A percentile compares a stretch with the other conserved stretches of the same genome.
These are phyloP conservation scores for Tinea trinotella DNA, from an alignment of 2,888 invertebrate genomes.

Conservation along the genomic window DNA sequence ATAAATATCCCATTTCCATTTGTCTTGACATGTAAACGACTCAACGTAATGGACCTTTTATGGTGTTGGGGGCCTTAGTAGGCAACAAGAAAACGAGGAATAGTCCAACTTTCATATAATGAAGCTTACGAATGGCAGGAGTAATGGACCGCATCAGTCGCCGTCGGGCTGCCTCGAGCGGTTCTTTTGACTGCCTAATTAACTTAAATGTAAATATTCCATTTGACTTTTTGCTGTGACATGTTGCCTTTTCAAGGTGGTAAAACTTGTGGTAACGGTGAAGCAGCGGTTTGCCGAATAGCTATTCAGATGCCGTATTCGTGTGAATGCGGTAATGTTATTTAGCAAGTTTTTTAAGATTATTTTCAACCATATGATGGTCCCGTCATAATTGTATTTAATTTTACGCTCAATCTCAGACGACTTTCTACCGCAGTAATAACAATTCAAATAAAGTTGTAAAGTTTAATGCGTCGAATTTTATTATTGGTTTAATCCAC, in stretches of 20 bases:
- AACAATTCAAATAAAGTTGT: not conserved
- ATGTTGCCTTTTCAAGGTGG: constrained; percentile 4
- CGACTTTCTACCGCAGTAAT: not conserved
- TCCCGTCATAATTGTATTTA: constrained; percentile 4
- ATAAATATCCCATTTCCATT: constrained; percentile 34
- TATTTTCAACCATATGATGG: not conserved
- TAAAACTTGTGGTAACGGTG: constrained; percentile 2
- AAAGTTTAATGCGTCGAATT: not conserved
- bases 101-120: constrained; percentile 15
- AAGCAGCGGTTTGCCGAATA: not conserved
- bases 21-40: constrained; percentile 35
- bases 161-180: constrained; percentile 28
- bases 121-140: constrained; percentile 16
- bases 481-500: not conserved
- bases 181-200: constrained; percentile 47
- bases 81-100: constrained; percentile 10
- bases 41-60: constrained; percentile 34
- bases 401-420: constrained; percentile 2
- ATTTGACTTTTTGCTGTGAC: not conserved
- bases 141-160: constrained; percentile 37
- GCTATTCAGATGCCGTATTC: not conserved
- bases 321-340: not conserved
- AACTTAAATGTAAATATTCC: constrained; percentile 29
- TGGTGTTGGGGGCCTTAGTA: constrained; percentile 26
- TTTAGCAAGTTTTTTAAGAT: not conserved